Conservation (phyloP, 2,113 vertebrate species). For the Bucco capensis region DNA sequence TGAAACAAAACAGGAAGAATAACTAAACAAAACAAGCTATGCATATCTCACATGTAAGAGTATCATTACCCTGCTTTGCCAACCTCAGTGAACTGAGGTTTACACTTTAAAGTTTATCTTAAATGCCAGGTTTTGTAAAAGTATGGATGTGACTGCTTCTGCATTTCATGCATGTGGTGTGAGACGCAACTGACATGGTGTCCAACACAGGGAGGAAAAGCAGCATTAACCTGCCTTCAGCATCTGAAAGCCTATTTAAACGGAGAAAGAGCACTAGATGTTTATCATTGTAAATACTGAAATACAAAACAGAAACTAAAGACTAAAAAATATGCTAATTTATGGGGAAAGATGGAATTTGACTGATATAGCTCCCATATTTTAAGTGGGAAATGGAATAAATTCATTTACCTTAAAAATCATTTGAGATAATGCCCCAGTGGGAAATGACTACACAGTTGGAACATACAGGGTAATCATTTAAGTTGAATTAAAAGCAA, state of each 20-base stretch:
- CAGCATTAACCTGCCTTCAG: background rate
- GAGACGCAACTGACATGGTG: background rate
- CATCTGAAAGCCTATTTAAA: background rate
- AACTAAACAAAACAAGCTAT: background rate
- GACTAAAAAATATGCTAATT: background rate
- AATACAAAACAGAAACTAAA: background rate
- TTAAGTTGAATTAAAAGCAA: background rate
- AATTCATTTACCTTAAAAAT: background rate
- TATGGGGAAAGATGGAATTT: background rate
- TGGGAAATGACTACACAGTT: background rate
- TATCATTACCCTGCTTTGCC: too few species aligned
- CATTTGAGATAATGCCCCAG: background rate
- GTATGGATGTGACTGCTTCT: background rate
- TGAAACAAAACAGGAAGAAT: background rate
- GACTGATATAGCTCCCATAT: background rate
- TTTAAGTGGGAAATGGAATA: background rate
- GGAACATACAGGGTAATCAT: background rate
- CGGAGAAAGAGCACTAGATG: background rate
- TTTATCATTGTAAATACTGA: background rate
- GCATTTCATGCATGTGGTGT: background rate
- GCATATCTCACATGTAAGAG: background rate
- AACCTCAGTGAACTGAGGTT: background rate
- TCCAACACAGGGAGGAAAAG: background rate
- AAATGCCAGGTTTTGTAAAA: background rate
- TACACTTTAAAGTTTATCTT: background rate